A percentile compares a stretch with the other conserved stretches of the same genome.
Conservation (phyloP, 2,888 invertebrate species). For the Panzeria rudis region DNA sequence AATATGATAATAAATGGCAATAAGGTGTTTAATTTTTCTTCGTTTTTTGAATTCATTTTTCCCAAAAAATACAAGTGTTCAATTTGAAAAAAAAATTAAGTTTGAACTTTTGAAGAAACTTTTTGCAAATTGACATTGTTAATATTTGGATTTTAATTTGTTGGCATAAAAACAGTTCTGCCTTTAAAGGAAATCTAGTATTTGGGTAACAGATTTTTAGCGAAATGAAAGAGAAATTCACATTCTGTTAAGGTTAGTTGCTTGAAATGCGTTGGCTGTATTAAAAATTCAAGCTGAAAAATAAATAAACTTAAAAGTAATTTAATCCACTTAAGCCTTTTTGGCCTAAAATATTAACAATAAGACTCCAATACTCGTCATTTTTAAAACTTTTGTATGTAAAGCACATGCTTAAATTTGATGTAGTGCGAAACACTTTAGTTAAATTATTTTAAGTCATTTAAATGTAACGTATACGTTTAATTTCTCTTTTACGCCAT, state of each 20-base stretch:
- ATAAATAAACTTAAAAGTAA: background rate
- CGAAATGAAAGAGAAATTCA: slow-evolving; percentile 71
- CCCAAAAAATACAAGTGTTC: slow-evolving; percentile 41
- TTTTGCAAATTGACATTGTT: slow-evolving; percentile 29
- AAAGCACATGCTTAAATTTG: too few species aligned
- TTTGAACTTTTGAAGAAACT: slow-evolving; percentile 4
- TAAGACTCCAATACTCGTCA: background rate
- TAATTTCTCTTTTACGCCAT: slow-evolving; percentile 43
- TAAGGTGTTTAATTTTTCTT: slow-evolving; percentile 55
- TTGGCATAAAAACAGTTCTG: background rate
- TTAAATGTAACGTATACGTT: background rate
- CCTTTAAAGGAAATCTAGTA: background rate
- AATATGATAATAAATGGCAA: slow-evolving; percentile 66
- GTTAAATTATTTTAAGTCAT: background rate
- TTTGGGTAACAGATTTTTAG: background rate
- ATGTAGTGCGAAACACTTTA: background rate
- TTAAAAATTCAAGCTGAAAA: background rate
- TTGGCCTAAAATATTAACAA: background rate
- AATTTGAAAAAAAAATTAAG: slow-evolving; percentile 10
- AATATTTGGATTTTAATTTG: slow-evolving; percentile 1
- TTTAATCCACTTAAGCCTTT: background rate
- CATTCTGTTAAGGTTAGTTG: slow-evolving; percentile 75
- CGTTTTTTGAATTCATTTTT: slow-evolving; percentile 1
- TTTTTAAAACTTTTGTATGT: too few species aligned
- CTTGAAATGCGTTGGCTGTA: slow-evolving; percentile 54